Percentiles rank a stretch among this genome's conserved stretches.
phyloP scores from a whole-genome alignment of 1,140 invertebrate genomes.

The Camponotus floridanus region DNA sequence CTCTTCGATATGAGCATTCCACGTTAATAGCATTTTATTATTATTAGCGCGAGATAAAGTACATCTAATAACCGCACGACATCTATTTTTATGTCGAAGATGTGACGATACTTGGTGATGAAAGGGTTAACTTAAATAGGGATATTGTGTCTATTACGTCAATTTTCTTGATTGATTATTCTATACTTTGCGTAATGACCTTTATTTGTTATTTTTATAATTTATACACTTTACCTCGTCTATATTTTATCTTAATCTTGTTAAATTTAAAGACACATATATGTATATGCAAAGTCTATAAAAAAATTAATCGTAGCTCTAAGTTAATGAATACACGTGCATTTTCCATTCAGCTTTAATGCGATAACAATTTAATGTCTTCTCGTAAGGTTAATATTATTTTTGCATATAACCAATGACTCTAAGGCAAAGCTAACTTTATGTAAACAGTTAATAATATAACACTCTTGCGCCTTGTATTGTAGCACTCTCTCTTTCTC shows the following conservation, averaged over 20 bases:
- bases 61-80: background rate
- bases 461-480: background rate
- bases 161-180: constrained; percentile 40
- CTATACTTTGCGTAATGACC: constrained; percentile 56
- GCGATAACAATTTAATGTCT: background rate
- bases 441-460: background rate
- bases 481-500: background rate
- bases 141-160: constrained; percentile 43
- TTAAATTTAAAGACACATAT: background rate
- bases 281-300: background rate
- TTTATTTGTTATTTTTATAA: constrained; percentile 38
- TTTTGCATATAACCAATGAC: background rate
- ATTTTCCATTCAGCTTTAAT: constrained; percentile 12
- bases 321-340: background rate
- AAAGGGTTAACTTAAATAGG: constrained; percentile 27
- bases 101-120: constrained; percentile 9
- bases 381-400: background rate
- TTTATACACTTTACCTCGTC: background rate
- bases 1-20: background rate
- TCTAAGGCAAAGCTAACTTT: background rate
- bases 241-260: constrained; percentile 13
- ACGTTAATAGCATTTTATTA: constrained; percentile 20
- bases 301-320: constrained; percentile 14
- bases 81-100: constrained; percentile 14
- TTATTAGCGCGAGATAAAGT: background rate